Conservation (phyloP, 1,140 invertebrate species). For the Drosophila arawakana region DNA sequence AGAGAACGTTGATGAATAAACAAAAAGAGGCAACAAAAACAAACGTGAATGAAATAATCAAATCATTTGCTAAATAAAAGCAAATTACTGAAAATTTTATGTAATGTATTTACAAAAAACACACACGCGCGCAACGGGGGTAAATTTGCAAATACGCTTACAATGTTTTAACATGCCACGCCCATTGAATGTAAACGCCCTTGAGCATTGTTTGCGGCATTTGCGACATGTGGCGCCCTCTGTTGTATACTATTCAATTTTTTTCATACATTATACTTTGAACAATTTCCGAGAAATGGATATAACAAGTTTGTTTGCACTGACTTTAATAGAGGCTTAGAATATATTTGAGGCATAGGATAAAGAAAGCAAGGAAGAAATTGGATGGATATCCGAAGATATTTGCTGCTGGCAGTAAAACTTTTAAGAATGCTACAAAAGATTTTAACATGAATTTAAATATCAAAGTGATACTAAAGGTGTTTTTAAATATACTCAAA, state of each 20-base stretch:
- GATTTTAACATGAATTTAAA: too few species aligned
- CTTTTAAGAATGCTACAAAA: too few species aligned
- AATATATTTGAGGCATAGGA: not conserved
- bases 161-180: constrained; percentile 52
- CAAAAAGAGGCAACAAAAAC: constrained; percentile 38
- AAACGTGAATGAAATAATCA: constrained; percentile 66
- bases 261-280: constrained; percentile 10
- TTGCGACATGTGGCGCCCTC: constrained; percentile 49
- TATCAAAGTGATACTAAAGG: too few species aligned
- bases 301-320: constrained; percentile 2
- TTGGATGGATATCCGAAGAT: not conserved
- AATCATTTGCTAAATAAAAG: constrained; percentile 78
- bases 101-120: constrained; percentile 55
- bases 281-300: constrained; percentile 20
- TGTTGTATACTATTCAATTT: constrained; percentile 58
- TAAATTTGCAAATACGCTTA: constrained; percentile 28
- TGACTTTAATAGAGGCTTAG: not conserved
- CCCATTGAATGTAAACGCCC: constrained; percentile 65
- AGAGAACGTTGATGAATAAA: constrained; percentile 20
- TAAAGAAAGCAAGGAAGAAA: not conserved
- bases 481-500: too few species aligned
- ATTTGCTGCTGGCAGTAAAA: too few species aligned
- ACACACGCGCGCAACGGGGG: not conserved
- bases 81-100: constrained; percentile 74
- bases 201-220: constrained; percentile 35